Evolutionary conservation across 2,113 vertebrate genomes (phyloP), one percentile per base, ranked within the genome.

Genomic region (Crocuta crocuta): DNA sequence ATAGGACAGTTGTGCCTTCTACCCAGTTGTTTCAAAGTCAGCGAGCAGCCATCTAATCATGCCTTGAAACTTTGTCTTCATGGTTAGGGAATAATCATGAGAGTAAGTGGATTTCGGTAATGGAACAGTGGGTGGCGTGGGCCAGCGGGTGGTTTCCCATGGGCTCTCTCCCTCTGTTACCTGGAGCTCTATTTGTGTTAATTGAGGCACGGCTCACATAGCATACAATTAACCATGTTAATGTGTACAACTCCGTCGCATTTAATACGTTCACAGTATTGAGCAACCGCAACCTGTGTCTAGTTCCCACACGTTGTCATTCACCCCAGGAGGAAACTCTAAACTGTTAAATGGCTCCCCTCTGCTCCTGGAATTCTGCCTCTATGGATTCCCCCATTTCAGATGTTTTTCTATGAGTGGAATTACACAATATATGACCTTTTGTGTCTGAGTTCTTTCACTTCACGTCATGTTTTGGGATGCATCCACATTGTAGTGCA

Each of bases 401-500:
- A 2, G 8, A 7, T 58, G 7, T 55, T 89, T 85, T 48, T 21
- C 0, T 28, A 1, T 0, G 23, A 61, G 10, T 23, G 13, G 0
- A 21, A 19, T 35, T 16, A 12, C 16, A 24, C 17, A 35, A 1
- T 1, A 8, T 1, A 3, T 84, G 85, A 17, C 48, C 17, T 70
- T 78, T 24, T 21, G 19, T 23, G 39, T 39, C 55, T 65, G 7
- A 13, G 21, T 28, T 21, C 53, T 85, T 61, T 81, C 61, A 16
- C 10, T 16, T n/a, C 10, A 16, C 9, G 0, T 33, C 21, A 9
- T 15, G 24, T 80, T 39, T 82, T 80, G n/a, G 16, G 10, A 3
- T 39, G 31, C 63, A 4, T 35, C n/a, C 79, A 26, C 12, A 0
- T 1, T 5, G 12, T 10, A 6, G 4, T 39, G 1, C 7, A 7